Conservation (phyloP, 2,888 invertebrate genomes). For the Muschampia plurimacula region DNA sequence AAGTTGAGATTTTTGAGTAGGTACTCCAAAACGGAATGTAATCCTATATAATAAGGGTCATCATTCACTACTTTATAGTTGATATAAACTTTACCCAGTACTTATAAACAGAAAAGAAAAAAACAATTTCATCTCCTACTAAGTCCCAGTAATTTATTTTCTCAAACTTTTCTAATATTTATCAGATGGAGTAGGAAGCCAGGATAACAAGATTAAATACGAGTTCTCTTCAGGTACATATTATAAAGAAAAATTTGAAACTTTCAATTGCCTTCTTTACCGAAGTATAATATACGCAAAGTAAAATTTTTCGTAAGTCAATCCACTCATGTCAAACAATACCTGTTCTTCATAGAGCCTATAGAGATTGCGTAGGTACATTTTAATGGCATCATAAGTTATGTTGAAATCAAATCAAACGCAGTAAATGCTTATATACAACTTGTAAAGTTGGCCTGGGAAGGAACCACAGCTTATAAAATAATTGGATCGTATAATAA, state of each 20-base stretch:
- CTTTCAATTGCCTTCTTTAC: neutral
- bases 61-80: no score
- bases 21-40: no score
- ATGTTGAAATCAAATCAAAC: no score
- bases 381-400: slow-evolving; percentile 14
- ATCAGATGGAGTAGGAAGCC: neutral
- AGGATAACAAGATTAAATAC: neutral
- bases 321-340: slow-evolving; percentile 60
- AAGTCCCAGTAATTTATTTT: neutral
- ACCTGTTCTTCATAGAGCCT: slow-evolving; percentile 45
- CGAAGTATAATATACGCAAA: slow-evolving; percentile 4
- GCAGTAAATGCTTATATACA: no score
- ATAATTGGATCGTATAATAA: no score
- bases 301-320: slow-evolving; percentile 51
- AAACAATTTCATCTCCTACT: neutral
- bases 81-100: no score
- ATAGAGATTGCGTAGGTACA: slow-evolving; percentile 45
- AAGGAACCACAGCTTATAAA: no score
- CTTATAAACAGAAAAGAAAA: neutral
- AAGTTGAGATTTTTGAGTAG: no score
- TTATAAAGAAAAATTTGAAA: neutral
- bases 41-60: no score
- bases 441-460: no score
- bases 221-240: neutral
- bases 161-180: neutral